Percentiles rank a stretch among this genome's conserved stretches.
phyloP scores from a whole-genome alignment of 2,797 vertebrate genomes.

The Danio albolineatus region DNA sequence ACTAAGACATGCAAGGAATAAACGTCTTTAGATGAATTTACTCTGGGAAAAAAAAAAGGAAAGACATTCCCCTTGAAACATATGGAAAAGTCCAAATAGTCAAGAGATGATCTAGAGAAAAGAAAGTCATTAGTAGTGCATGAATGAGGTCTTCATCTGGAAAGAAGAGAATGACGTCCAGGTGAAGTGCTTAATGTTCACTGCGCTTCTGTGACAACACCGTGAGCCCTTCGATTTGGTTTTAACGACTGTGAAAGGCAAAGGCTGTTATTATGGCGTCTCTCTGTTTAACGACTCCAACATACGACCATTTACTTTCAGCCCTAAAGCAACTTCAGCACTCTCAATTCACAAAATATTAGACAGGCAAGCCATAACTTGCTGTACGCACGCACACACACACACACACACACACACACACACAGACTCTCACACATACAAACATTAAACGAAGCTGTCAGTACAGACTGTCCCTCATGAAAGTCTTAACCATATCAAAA shows the following conservation, averaged over 20 bases:
- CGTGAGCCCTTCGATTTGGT: conserved; percentile 43
- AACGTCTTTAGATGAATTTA: neutral
- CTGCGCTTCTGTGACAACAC: conserved; percentile 12
- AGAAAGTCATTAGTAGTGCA: conserved; percentile 28
- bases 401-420: conserved; percentile 47
- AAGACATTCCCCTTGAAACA: neutral
- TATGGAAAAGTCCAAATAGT: conserved; percentile 10
- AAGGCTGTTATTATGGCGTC: conserved; percentile 48
- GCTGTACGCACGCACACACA: conserved; percentile 47
- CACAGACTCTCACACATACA: conserved; percentile 21
- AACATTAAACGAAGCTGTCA: conserved; percentile 25
- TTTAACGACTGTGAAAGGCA: conserved; percentile 53
- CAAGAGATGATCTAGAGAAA: conserved; percentile 21
- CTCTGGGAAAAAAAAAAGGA: neutral
- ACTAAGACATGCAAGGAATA: neutral
- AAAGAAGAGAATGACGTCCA: conserved; percentile 29
- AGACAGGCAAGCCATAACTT: conserved; percentile 71
- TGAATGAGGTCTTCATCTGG: conserved; percentile 48
- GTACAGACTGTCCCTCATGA: neutral
- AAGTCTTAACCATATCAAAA: neutral
- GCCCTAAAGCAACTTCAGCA: conserved; percentile 39
- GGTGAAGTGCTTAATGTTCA: conserved; percentile 37
- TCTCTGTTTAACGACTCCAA: conserved; percentile 61
- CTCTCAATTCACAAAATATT: conserved; percentile 71
- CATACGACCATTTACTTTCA: conserved; percentile 43